Evolutionary conservation across 1,140 invertebrate genomes (phyloP).

Genomic region (Harlomillsia oculata): DNA sequence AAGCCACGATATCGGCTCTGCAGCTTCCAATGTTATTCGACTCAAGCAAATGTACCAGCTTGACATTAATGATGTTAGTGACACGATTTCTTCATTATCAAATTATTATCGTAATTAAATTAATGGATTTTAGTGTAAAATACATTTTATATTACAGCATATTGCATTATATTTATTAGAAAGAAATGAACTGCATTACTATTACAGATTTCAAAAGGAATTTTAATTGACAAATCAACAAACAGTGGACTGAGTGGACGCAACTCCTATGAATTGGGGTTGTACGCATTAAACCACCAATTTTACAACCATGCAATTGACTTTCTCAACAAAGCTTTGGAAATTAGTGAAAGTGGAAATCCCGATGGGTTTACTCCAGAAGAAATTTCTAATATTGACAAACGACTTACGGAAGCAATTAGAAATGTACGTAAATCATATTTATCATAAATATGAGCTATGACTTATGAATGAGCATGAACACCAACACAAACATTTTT

Average conservation of each 20-base stretch:
- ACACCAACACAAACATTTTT: too few species aligned
- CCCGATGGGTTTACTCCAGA: not conserved
- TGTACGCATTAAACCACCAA: not conserved
- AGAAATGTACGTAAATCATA: not conserved
- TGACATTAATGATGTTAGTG: not conserved
- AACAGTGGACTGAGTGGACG: not conserved
- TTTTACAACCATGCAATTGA: slow-evolving; percentile 1
- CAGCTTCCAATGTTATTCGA: not conserved
- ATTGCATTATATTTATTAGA: too few species aligned
- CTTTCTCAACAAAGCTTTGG: not conserved
- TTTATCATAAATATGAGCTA: not conserved
- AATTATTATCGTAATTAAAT: too few species aligned
- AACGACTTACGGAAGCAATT: not conserved
- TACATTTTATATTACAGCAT: too few species aligned
- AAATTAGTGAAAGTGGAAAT: too few species aligned
- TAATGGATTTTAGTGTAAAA: too few species aligned
- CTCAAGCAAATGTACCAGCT: slow-evolving; percentile 13
- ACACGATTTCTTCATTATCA: too few species aligned
- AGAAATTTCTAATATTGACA: not conserved
- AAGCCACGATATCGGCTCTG: not conserved
- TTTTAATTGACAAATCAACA: not conserved
- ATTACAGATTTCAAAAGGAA: not conserved
- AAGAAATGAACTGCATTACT: too few species aligned
- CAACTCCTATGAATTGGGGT: not conserved
- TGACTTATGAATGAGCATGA: too few species aligned